Percentiles rank a stretch among this genome's conserved stretches.
Conservation (phyloP, 2,888 invertebrate species). For the Ormyrus rosae region DNA sequence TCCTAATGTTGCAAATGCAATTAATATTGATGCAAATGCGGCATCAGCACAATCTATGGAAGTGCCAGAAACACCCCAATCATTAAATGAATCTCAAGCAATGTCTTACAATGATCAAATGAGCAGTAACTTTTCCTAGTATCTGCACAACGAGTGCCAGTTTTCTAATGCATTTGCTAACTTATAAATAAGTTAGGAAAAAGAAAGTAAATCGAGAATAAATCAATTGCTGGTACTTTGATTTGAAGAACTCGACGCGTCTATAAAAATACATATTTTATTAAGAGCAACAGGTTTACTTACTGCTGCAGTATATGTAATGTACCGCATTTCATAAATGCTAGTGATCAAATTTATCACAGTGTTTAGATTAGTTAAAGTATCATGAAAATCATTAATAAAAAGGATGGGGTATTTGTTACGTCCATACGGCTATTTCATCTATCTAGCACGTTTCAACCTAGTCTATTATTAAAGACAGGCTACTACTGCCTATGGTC, state of each 20-base stretch:
- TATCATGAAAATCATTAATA: constrained; percentile 8
- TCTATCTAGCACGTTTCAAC: constrained; percentile 37
- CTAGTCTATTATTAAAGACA: constrained; percentile 46
- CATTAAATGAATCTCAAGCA: constrained; percentile 44
- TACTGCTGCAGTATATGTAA: constrained; percentile 43
- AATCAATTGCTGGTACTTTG: constrained; percentile 16
- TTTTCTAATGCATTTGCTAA: constrained; percentile 47
- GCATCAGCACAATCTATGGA: constrained; percentile 12
- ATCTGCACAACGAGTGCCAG: constrained; percentile 23
- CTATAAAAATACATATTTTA: constrained; percentile 37
- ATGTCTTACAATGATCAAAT: constrained; percentile 48
- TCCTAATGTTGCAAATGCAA: constrained; percentile 21
- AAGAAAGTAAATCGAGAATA: constrained; percentile 19
- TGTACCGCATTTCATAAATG: constrained; percentile 55
- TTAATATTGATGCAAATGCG: constrained; percentile 33
- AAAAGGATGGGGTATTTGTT: constrained; percentile 50
- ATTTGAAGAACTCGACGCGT: constrained; percentile 12
- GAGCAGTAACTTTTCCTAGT: constrained; percentile 49
- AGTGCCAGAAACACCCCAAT: constrained; percentile 40
- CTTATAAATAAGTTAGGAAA: constrained; percentile 36
- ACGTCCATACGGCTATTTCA: constrained; percentile 17
- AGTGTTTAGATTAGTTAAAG: constrained; percentile 41
- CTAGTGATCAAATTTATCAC: constrained; percentile 49
- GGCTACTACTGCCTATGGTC: constrained; percentile 25
- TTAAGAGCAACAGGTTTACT: constrained; percentile 38